These are phyloP conservation scores for Onychostoma macrolepis DNA, from an alignment of 2,113 vertebrate genomes.

Conservation along the genomic window DNA sequence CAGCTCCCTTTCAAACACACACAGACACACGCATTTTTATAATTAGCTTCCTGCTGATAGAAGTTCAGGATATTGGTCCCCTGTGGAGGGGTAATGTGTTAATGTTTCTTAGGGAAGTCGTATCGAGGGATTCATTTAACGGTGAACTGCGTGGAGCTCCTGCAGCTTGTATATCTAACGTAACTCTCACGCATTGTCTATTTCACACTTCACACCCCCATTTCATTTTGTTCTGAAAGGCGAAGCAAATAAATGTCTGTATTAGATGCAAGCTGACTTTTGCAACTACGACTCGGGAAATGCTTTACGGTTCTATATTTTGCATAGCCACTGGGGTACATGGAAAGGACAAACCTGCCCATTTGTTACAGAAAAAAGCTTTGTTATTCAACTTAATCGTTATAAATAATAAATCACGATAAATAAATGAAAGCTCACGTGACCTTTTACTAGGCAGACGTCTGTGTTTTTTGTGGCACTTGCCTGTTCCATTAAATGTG, in stretches of 20 bases:
- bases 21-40: slow-evolving; percentile 34
- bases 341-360: background rate
- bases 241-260: background rate
- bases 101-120: slow-evolving; percentile 50
- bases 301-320: background rate
- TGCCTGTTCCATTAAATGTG: background rate
- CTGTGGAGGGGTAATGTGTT: slow-evolving; percentile 55
- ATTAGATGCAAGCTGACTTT: background rate
- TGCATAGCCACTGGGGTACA: background rate
- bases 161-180: slow-evolving; percentile 30
- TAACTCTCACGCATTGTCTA: background rate
- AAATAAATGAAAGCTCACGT: background rate
- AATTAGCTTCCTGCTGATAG: slow-evolving; percentile 57
- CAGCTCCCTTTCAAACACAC: slow-evolving; percentile 24
- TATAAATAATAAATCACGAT: background rate
- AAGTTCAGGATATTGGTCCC: slow-evolving; percentile 56
- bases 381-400: background rate
- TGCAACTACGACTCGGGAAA: background rate
- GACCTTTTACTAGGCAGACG: background rate
- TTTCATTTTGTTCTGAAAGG: background rate
- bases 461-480: slow-evolving; percentile 1
- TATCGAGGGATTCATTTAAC: slow-evolving; percentile 44
- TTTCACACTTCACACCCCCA: background rate
- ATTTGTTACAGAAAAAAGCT: background rate
- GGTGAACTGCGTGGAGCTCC: background rate